Conservation (phyloP, 2,888 invertebrate species). For the Blomia tropicalis region DNA sequence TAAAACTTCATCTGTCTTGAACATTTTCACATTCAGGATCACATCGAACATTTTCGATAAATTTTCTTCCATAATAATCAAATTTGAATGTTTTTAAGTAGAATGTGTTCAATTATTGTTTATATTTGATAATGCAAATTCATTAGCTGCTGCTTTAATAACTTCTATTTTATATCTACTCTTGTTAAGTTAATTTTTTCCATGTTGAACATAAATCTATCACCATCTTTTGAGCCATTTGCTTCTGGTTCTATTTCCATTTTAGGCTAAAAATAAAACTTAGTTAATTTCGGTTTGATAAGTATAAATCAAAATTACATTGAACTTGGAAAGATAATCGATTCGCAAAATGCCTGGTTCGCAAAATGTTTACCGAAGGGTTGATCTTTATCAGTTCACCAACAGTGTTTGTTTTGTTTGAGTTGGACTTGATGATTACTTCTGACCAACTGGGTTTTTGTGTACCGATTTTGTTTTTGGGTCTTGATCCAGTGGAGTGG, state of each 20-base stretch:
- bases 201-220: neutral
- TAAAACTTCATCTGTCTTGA: neutral
- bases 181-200: slow-evolving; percentile 10
- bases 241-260: neutral
- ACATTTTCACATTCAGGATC: too few species aligned
- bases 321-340: slow-evolving; percentile 10
- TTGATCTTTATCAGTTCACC: too few species aligned
- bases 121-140: slow-evolving; percentile 26
- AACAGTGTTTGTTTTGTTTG: too few species aligned
- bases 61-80: slow-evolving; percentile 40
- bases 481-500: too few species aligned
- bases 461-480: too few species aligned
- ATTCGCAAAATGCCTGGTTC: too few species aligned
- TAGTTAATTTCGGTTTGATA: neutral
- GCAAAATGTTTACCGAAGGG: too few species aligned
- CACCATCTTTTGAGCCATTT: neutral
- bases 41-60: slow-evolving; percentile 39
- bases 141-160: neutral
- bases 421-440: too few species aligned
- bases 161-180: neutral
- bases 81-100: slow-evolving; percentile 38
- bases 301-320: neutral
- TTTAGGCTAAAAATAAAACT: slow-evolving; percentile 11
- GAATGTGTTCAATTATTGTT: slow-evolving; percentile 30
- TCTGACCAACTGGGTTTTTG: too few species aligned